Percentiles rank a stretch among this genome's conserved stretches.
These are phyloP conservation scores for Nothoprocta pentlandii DNA, from an alignment of 2,113 vertebrate genomes.

Conservation along the genomic window DNA sequence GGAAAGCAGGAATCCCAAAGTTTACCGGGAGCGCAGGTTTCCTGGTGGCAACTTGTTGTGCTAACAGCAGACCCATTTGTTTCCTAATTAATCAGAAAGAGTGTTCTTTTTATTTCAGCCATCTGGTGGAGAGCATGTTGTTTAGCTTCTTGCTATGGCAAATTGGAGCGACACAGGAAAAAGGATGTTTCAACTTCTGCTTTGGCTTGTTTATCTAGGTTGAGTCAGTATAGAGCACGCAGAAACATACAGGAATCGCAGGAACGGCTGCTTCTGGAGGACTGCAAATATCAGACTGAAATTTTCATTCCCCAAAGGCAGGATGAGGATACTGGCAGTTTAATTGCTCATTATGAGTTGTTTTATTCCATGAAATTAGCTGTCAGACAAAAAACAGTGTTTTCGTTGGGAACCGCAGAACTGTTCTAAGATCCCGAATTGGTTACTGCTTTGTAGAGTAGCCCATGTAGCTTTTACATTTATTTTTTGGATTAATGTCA, in stretches of 20 bases:
- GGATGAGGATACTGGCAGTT: not conserved
- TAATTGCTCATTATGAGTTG: constrained; percentile 23
- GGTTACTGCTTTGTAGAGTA: not conserved
- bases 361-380: constrained; percentile 13
- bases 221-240: constrained; percentile 42
- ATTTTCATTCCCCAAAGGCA: not conserved
- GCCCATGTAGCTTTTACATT: constrained; percentile 3
- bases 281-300: constrained; percentile 2
- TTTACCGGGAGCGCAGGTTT: constrained; percentile 54
- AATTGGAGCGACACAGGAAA: constrained; percentile 67
- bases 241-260: constrained; percentile 32
- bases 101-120: constrained; percentile 78
- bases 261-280: constrained; percentile 26
- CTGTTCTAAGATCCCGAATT: constrained; percentile 13
- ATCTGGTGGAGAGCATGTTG: constrained; percentile 77
- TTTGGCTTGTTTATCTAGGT: constrained; percentile 69
- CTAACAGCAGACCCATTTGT: constrained; percentile 78
- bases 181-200: constrained; percentile 72
- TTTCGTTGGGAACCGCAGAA: not conserved
- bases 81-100: constrained; percentile 77
- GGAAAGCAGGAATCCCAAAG: constrained; percentile 10
- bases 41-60: constrained; percentile 73
- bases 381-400: constrained; percentile 1
- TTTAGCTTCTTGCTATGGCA: constrained; percentile 74
- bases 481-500: constrained; percentile 54